These are phyloP conservation scores for Oreochromis tanganicae DNA, from an alignment of 2,113 vertebrate genomes.

Conservation along the genomic window DNA sequence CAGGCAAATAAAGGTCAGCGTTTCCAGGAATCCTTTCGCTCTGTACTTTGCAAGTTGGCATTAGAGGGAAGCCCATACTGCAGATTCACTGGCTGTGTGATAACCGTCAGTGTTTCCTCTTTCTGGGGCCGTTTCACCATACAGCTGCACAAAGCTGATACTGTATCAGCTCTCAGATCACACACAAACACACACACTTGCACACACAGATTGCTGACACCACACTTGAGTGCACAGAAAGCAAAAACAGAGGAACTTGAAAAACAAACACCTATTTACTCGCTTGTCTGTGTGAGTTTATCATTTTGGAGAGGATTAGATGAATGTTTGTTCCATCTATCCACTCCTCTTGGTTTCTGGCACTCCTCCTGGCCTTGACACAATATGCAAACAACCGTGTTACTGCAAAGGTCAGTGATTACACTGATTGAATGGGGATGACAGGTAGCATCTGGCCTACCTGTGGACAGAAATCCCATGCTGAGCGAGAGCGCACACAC, in stretches of 20 bases:
- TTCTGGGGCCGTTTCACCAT: slow-evolving; percentile 24
- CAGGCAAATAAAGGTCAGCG: neutral
- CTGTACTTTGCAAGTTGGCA: neutral
- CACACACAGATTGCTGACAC: neutral
- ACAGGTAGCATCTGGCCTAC: slow-evolving; percentile 68
- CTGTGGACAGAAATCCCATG: slow-evolving; percentile 57
- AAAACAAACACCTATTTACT: neutral
- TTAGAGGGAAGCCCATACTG: slow-evolving; percentile 11
- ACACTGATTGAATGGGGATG: slow-evolving; percentile 59
- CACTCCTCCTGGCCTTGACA: slow-evolving; percentile 7
- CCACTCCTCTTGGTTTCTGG: slow-evolving; percentile 28
- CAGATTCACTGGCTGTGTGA: slow-evolving; percentile 31
- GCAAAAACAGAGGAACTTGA: neutral
- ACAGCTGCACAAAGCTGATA: slow-evolving; percentile 51
- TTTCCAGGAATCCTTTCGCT: neutral
- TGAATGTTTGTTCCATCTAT: neutral
- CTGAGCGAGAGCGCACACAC: neutral
- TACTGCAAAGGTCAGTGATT: slow-evolving; percentile 64
- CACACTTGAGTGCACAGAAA: neutral
- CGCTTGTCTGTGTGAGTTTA: neutral
- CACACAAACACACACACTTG: neutral
- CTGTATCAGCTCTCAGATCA: slow-evolving; percentile 42
- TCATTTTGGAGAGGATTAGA: neutral
- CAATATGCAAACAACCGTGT: slow-evolving; percentile 55
- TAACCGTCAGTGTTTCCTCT: slow-evolving; percentile 35